Conservation (phyloP, 2,797 vertebrate genomes). For the Austrolebias charrua region DNA sequence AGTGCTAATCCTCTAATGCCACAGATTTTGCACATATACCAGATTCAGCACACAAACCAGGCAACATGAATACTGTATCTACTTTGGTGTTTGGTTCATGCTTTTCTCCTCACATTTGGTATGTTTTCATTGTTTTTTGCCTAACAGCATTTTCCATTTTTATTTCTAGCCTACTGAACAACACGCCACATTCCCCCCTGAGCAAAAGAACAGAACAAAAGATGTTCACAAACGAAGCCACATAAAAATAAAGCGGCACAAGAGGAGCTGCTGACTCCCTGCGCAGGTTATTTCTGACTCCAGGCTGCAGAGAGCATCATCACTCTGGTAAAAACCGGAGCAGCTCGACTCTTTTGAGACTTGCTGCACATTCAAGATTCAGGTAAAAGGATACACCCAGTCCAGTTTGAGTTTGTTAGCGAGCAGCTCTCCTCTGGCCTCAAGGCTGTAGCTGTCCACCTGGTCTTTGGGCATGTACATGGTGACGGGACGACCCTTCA, state of each 20-base stretch:
- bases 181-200: slow-evolving; percentile 22
- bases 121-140: not conserved
- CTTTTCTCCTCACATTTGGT: no score
- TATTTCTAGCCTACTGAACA: slow-evolving; percentile 17
- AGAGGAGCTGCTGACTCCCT: slow-evolving; percentile 56
- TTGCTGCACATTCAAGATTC: not conserved
- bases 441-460: slow-evolving; percentile 92
- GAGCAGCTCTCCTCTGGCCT: slow-evolving; percentile 90
- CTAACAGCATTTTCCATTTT: slow-evolving; percentile 2
- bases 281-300: slow-evolving; percentile 43
- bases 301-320: slow-evolving; percentile 37
- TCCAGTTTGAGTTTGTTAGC: slow-evolving; percentile 94
- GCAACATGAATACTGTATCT: not conserved
- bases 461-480: slow-evolving; percentile 98
- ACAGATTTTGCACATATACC: no score
- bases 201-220: slow-evolving; percentile 15
- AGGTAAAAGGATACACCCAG: slow-evolving; percentile 97
- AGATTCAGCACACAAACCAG: not conserved
- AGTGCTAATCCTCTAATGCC: no score
- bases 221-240: slow-evolving; percentile 21
- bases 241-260: slow-evolving; percentile 44
- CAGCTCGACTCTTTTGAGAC: slow-evolving; percentile 41
- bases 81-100: not conserved
- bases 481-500: slow-evolving; percentile 96
- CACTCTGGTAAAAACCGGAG: slow-evolving; percentile 28